These are phyloP conservation scores for Yponomeuta evonymella DNA, from an alignment of 2,888 invertebrate species.

Conservation along the genomic window DNA sequence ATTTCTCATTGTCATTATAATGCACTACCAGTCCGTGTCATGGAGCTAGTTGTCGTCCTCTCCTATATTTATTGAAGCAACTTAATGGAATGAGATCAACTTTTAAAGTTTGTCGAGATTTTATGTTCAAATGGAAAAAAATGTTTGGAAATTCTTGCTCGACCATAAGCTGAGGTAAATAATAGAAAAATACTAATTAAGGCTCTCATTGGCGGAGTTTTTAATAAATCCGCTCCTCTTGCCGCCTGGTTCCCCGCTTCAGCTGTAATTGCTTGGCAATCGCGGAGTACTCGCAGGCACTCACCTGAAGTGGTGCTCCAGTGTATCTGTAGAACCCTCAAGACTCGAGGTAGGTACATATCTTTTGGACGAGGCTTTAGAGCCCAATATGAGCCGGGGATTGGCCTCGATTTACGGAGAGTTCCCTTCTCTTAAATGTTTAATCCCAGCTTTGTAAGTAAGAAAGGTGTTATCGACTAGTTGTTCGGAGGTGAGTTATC, in stretches of 20 bases:
- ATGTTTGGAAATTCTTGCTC: too few relatives aligned
- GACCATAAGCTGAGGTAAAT: too few relatives aligned
- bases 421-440: background rate
- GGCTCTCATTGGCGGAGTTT: background rate
- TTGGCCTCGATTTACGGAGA: background rate
- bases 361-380: constrained; percentile 5
- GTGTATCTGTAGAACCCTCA: constrained; percentile 1
- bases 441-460: background rate
- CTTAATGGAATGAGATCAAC: too few relatives aligned
- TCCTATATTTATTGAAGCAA: too few relatives aligned
- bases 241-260: background rate
- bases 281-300: background rate
- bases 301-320: background rate
- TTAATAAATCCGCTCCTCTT: background rate
- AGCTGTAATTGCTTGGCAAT: constrained; percentile 4
- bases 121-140: too few relatives aligned
- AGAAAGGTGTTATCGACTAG: background rate
- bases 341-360: constrained; percentile 7
- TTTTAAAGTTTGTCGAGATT: too few relatives aligned
- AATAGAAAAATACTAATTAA: too few relatives aligned
- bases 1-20: too few relatives aligned
- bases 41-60: too few relatives aligned
- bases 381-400: background rate
- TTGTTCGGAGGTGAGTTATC: background rate
- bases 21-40: too few relatives aligned